These are phyloP conservation scores for Stenichneumon culpator DNA, from an alignment of 2,888 invertebrate species.

Conservation along the genomic window DNA sequence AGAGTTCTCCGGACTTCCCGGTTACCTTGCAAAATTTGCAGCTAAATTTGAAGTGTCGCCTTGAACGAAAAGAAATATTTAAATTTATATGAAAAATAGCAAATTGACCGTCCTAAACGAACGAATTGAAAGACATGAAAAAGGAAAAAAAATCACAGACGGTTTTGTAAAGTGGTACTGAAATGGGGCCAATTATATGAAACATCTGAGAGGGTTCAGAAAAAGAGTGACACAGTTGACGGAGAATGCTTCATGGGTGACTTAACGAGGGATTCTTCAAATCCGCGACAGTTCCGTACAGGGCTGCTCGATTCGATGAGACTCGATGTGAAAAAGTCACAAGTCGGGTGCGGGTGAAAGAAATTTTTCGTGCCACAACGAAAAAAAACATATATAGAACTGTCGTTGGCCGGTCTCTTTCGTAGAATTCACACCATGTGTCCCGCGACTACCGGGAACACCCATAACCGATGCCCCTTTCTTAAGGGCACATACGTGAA, in stretches of 20 bases:
- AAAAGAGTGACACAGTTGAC: too few species aligned
- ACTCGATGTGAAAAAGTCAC: conserved; percentile 9
- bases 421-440: conserved; percentile 67
- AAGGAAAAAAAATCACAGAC: too few species aligned
- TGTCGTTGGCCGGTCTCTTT: conserved; percentile 41
- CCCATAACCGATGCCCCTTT: conserved; percentile 64
- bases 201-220: too few species aligned
- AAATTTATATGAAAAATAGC: too few species aligned
- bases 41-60: too few species aligned
- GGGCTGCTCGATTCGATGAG: conserved; percentile 19
- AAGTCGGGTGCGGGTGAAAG: conserved; percentile 62
- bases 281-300: neutral
- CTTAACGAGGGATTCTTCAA: conserved; percentile 22
- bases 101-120: too few species aligned
- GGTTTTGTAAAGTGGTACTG: too few species aligned
- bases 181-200: too few species aligned
- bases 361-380: conserved; percentile 57
- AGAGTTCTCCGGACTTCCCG: too few species aligned
- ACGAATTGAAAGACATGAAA: too few species aligned
- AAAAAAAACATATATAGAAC: conserved; percentile 32
- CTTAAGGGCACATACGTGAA: conserved; percentile 57
- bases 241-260: neutral
- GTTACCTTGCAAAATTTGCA: too few species aligned
- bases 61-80: too few species aligned
- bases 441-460: conserved; percentile 58